A percentile compares a stretch with the other conserved stretches of the same genome.
Evolutionary conservation across 2,888 invertebrate genomes (phyloP).

Genomic region (Eilema caniola): DNA sequence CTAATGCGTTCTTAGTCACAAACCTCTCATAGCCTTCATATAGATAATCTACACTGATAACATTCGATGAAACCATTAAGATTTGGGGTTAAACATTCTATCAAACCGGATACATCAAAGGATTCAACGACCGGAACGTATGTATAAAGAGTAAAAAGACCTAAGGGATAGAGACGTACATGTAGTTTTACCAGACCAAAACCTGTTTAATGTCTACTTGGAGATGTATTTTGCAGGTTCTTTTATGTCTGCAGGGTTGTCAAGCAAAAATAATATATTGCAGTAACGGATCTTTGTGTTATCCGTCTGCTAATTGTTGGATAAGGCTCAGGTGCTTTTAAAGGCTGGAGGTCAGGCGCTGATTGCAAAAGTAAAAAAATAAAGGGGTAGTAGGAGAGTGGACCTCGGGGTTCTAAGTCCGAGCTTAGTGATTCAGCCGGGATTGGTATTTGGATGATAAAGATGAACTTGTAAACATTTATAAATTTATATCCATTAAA

Average conservation of each 20-base stretch:
- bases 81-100: neutral
- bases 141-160: slow-evolving; percentile 30
- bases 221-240: slow-evolving; percentile 28
- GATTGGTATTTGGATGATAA: no score
- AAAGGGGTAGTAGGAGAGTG: no score
- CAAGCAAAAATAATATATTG: neutral
- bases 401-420: no score
- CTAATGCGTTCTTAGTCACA: no score
- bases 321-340: neutral
- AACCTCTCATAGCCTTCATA: no score
- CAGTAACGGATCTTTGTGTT: neutral
- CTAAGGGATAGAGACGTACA: slow-evolving; percentile 10
- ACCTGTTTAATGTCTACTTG: slow-evolving; percentile 43
- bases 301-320: neutral
- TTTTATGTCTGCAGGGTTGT: neutral
- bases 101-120: neutral
- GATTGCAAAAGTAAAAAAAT: neutral
- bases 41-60: neutral
- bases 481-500: no score
- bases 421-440: no score
- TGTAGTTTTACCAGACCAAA: slow-evolving; percentile 42
- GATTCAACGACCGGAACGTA: slow-evolving; percentile 23
- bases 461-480: no score
- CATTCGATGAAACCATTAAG: neutral
- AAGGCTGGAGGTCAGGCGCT: neutral